Conservation (phyloP, 2,888 invertebrate species). For the Volucella zonaria region DNA sequence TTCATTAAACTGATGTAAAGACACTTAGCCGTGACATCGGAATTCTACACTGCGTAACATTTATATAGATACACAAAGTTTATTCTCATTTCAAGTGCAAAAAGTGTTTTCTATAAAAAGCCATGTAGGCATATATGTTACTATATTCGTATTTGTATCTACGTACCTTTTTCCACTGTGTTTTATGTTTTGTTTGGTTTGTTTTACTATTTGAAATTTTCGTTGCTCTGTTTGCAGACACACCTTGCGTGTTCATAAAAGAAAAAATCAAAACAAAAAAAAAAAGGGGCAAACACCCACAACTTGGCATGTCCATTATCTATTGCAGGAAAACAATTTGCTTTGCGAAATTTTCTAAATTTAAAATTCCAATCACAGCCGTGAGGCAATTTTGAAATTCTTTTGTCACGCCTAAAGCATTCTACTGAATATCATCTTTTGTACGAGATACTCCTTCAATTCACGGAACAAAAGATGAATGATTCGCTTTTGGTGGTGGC, state of each 20-base stretch:
- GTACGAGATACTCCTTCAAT: not conserved
- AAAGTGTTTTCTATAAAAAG: too few relatives aligned
- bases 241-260: slow-evolving; percentile 11
- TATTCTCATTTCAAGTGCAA: too few relatives aligned
- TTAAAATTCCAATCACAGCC: slow-evolving; percentile 52
- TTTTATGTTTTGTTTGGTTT: too few relatives aligned
- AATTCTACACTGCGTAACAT: too few relatives aligned
- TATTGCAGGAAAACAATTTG: slow-evolving; percentile 26
- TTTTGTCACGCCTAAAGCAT: slow-evolving; percentile 27
- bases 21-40: too few relatives aligned
- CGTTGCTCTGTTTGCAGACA: slow-evolving; percentile 4
- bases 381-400: slow-evolving; percentile 38
- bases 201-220: not conserved
- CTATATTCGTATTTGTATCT: too few relatives aligned
- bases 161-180: too few relatives aligned
- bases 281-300: slow-evolving; percentile 12
- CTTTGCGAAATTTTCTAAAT: slow-evolving; percentile 20
- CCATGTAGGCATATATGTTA: too few relatives aligned
- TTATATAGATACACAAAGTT: too few relatives aligned
- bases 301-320: not conserved
- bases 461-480: slow-evolving; percentile 21
- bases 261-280: not conserved
- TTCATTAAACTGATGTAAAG: too few relatives aligned
- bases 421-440: slow-evolving; percentile 4
- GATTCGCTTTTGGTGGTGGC: slow-evolving; percentile 2